Evolutionary conservation across 2,113 vertebrate genomes (phyloP), one percentile per base, ranked within the genome.

Genomic region (Nannobrachium achirus): DNA sequence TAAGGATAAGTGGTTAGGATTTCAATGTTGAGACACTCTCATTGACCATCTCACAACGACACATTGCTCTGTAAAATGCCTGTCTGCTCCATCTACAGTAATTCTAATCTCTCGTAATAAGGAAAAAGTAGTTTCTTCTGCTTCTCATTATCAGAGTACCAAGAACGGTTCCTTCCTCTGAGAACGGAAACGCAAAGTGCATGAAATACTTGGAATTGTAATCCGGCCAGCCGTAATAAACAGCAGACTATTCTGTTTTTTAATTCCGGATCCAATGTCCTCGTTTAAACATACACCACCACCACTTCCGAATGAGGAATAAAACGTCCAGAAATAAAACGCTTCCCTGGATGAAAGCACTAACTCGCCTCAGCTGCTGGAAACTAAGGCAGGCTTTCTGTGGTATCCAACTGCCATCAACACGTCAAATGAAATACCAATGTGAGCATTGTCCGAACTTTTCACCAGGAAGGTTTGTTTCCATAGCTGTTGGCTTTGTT

Each of bases 371-470:
- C 11, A 10, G 53, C 38, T 33, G 33, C 58, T 1, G 40, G 76
- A 20, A n/a, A n/a, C n/a, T n/a, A 49, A 33, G 20, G 25, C 53
- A 1, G 44, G 33, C 65, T 16, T 61, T 76, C 52, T 63, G 57
- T 53, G 42, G 70, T 56, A 60, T 67, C 49, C 45, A n/a, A 66
- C 61, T 50, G 56, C n/a, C 60, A 72, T 84, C 75, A 84, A 69
- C 76, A 69, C 41, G n/a, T 88, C 66, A 83, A 25, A 85, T 80
- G 64, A 71, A 77, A 80, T 33, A 80, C 64, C 68, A 80, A 86
- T 48, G 69, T 51, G 59, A 33, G 77, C 68, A 53, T 70, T 83
- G 74, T 61, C 52, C 42, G 63, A 38, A 39, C 0, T 41, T 15
- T 42, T 41, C 58, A 77, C 14, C 3, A 5, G 51, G 51, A 64